These are phyloP conservation scores for Hirtodrosophila trivittata DNA, from an alignment of 2,888 invertebrate genomes.

Conservation along the genomic window DNA sequence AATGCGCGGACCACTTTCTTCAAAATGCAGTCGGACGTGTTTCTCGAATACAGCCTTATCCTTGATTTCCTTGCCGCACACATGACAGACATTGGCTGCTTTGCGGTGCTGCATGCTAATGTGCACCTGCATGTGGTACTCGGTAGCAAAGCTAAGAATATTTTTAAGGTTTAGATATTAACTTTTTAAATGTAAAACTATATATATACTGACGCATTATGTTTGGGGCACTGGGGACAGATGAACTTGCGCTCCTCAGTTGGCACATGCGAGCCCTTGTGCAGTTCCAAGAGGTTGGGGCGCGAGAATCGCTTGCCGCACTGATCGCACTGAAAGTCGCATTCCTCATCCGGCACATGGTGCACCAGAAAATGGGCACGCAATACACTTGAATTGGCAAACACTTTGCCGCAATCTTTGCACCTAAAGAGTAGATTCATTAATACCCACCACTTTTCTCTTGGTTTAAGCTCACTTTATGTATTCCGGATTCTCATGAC, in stretches of 20 bases:
- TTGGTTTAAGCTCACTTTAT: constrained; percentile 76
- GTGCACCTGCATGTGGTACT: constrained; percentile 81
- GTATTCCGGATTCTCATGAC: constrained; percentile 83
- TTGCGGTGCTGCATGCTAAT: constrained; percentile 80
- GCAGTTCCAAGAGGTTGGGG: constrained; percentile 79
- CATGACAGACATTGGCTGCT: constrained; percentile 82
- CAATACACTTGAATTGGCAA: constrained; percentile 80
- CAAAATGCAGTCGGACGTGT: constrained; percentile 82
- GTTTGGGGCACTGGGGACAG: constrained; percentile 74
- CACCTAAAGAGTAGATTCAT: constrained; percentile 62
- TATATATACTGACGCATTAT: constrained; percentile 69
- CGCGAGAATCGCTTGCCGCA: constrained; percentile 82
- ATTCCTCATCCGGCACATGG: constrained; percentile 81
- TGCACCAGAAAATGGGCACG: constrained; percentile 80
- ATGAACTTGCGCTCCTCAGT: constrained; percentile 72
- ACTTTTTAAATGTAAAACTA: background rate
- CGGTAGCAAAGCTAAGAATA: constrained; percentile 79
- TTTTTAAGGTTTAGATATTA: background rate
- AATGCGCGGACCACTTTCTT: constrained; percentile 81
- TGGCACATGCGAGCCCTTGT: constrained; percentile 81
- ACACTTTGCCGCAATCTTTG: constrained; percentile 80
- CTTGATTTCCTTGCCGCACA: constrained; percentile 83
- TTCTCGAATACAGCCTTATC: constrained; percentile 82
- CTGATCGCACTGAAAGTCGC: constrained; percentile 80
- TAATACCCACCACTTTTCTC: background rate